Evolutionary conservation across 2,888 invertebrate species (phyloP).

Genomic region (Harmothoe impar): DNA sequence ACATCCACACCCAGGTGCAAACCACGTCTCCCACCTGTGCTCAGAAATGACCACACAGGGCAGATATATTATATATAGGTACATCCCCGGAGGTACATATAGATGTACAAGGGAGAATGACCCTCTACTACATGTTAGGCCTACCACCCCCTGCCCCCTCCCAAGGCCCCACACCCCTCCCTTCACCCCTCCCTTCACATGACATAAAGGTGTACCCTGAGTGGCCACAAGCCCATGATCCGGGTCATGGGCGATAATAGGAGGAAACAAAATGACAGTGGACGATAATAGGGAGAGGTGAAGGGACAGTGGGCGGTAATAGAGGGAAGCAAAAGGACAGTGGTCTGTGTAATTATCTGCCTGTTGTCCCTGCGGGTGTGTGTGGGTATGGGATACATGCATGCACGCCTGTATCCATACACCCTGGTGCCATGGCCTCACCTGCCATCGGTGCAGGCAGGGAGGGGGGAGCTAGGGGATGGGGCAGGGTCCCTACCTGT

Average conservation of each 20-base stretch:
- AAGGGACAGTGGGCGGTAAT: slow-evolving; percentile 22
- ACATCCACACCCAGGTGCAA: background rate
- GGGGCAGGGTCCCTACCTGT: background rate
- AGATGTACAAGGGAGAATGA: too few relatives aligned
- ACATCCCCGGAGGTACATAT: too few relatives aligned
- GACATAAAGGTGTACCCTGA: background rate
- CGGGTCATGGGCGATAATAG: background rate
- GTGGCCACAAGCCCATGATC: background rate
- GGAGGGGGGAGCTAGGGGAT: background rate
- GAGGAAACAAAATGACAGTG: background rate
- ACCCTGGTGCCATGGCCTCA: background rate
- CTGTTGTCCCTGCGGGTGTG: background rate
- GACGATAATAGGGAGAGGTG: background rate
- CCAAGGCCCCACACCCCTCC: too few relatives aligned
- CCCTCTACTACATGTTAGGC: too few relatives aligned
- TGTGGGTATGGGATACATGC: background rate
- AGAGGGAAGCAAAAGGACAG: slow-evolving; percentile 23
- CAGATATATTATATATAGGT: too few relatives aligned
- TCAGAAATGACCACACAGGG: too few relatives aligned
- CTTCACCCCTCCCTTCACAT: too few relatives aligned
- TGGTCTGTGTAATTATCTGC: background rate
- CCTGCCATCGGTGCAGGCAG: background rate
- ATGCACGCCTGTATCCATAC: background rate
- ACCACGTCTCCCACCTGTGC: slow-evolving; percentile 23
- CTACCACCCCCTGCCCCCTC: too few relatives aligned